These are phyloP conservation scores for Artibeus lituratus DNA, from an alignment of 2,797 vertebrate species.

Conservation along the genomic window DNA sequence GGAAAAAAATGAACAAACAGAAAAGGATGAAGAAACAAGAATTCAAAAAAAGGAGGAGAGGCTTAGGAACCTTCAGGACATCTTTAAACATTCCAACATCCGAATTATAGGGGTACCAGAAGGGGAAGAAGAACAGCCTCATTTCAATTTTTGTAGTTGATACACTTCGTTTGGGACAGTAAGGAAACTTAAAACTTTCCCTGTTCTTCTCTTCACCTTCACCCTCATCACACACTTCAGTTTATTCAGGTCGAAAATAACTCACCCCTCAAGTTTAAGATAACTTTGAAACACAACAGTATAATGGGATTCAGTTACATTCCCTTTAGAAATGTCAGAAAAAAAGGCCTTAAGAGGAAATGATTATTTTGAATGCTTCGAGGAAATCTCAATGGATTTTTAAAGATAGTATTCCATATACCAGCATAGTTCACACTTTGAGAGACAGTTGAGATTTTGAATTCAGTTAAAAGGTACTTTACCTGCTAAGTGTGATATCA, in stretches of 20 bases:
- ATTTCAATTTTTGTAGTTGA: neutral
- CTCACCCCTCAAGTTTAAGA: neutral
- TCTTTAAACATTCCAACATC: too few relatives aligned
- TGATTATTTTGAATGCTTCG: neutral
- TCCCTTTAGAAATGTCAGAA: neutral
- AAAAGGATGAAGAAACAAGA: too few relatives aligned
- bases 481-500: conserved; percentile 14
- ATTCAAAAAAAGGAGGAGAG: too few relatives aligned
- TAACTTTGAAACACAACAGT: neutral
- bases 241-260: neutral
- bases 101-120: too few relatives aligned
- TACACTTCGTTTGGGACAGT: neutral
- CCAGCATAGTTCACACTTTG: neutral
- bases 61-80: too few relatives aligned
- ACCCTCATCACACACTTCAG: neutral
- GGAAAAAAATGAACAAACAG: too few relatives aligned
- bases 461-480: neutral
- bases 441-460: neutral
- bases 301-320: neutral
- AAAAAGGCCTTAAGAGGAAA: neutral
- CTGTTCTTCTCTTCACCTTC: neutral
- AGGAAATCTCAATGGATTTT: neutral
- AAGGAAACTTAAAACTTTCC: neutral
- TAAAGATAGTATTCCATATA: neutral
- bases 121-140: too few relatives aligned